Conservation (phyloP, 2,888 invertebrate genomes). For the Lasius platythorax region DNA sequence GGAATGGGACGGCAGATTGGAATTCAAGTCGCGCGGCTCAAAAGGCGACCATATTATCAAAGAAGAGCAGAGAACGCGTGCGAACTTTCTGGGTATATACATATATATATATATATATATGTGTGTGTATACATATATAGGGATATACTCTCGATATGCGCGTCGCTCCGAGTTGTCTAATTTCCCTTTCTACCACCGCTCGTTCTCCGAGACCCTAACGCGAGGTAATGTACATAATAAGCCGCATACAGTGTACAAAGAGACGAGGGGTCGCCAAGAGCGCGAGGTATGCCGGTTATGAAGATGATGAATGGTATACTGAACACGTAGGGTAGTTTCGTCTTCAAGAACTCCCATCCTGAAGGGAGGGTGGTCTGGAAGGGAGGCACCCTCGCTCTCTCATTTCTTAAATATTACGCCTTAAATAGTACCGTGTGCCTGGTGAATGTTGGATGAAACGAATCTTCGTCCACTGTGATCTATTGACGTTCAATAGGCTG, state of each 20-base stretch:
- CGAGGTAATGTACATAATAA: slow-evolving; percentile 30
- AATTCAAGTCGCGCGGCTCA: slow-evolving; percentile 36
- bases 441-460: background rate
- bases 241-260: slow-evolving; percentile 37
- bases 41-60: slow-evolving; percentile 39
- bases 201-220: background rate
- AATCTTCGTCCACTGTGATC: background rate
- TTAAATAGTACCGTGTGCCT: background rate
- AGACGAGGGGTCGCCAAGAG: background rate
- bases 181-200: background rate
- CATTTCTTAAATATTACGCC: background rate
- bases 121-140: background rate
- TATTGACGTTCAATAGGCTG: background rate
- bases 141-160: background rate
- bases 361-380: background rate
- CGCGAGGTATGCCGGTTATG: slow-evolving; percentile 21
- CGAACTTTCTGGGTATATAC: slow-evolving; percentile 24
- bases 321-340: background rate
- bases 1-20: slow-evolving; percentile 34
- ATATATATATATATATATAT: background rate
- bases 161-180: background rate
- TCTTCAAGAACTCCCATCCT: background rate
- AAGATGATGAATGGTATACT: slow-evolving; percentile 40
- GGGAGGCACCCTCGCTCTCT: background rate
- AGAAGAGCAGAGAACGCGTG: slow-evolving; percentile 20